Conservation (phyloP, 2,888 invertebrate species). For the Hydriomena furcata region DNA sequence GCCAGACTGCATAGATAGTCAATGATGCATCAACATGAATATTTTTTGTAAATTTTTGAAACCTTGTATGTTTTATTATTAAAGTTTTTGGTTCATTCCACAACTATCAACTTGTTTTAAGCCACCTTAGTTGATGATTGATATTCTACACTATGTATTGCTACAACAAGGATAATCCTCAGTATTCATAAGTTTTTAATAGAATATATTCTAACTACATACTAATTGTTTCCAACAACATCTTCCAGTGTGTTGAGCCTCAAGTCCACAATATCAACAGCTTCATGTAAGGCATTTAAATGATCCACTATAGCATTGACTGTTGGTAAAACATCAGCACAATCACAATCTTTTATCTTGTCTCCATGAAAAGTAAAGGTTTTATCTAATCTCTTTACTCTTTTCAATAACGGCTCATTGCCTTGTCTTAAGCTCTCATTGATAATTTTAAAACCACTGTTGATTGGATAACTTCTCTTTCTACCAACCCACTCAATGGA, state of each 20-base stretch:
- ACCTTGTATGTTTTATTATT: constrained; percentile 18
- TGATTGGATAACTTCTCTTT: constrained; percentile 70
- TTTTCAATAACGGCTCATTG: constrained; percentile 53
- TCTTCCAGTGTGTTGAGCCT: constrained; percentile 80
- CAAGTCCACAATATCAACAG: constrained; percentile 80
- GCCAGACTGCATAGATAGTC: constrained; percentile 5
- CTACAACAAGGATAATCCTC: background rate
- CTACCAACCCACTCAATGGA: constrained; percentile 77
- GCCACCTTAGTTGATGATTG: background rate
- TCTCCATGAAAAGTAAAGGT: constrained; percentile 43
- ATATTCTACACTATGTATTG: background rate
- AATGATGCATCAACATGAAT: constrained; percentile 9
- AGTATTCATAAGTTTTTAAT: constrained; percentile 2
- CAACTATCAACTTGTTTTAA: background rate
- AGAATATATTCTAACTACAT: constrained; percentile 10
- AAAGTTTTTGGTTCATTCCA: constrained; percentile 16
- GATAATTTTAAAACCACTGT: constrained; percentile 73
- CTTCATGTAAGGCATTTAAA: constrained; percentile 81
- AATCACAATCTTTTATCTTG: constrained; percentile 63
- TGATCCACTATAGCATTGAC: constrained; percentile 82
- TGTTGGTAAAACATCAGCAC: constrained; percentile 73
- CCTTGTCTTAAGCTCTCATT: constrained; percentile 43
- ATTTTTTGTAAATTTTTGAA: constrained; percentile 17
- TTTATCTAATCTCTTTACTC: constrained; percentile 49
- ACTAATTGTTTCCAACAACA: constrained; percentile 47